Conservation (phyloP, 1,140 invertebrate genomes). For the Tetragonula clypearis region DNA sequence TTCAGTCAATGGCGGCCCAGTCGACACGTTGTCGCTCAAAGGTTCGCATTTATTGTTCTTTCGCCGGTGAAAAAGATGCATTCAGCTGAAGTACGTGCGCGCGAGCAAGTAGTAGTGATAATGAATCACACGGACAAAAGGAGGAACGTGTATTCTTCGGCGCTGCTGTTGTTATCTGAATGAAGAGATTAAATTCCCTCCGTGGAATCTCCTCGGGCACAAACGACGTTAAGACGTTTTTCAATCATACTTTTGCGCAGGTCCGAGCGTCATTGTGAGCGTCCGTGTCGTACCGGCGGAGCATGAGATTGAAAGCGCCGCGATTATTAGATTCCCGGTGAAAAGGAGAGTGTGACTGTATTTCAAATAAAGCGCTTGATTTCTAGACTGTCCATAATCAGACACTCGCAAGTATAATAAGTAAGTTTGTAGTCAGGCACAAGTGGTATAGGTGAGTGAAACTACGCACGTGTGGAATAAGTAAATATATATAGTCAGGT, state of each 20-base stretch:
- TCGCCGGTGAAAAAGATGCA: conserved; percentile 21
- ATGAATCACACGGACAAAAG: conserved; percentile 2
- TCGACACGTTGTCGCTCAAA: conserved; percentile 29
- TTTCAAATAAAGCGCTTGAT: background rate
- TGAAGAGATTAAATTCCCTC: conserved; percentile 1
- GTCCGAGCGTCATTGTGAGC: no score
- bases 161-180: background rate
- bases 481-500: no score
- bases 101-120: conserved; percentile 24
- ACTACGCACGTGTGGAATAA: no score
- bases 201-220: background rate
- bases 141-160: background rate
- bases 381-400: no score
- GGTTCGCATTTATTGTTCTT: conserved; percentile 43
- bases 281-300: no score
- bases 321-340: background rate
- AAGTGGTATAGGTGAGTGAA: no score
- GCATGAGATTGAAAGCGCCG: background rate
- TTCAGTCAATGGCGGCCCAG: conserved; percentile 9
- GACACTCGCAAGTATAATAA: no score
- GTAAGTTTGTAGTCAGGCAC: no score
- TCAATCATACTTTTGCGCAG: background rate
- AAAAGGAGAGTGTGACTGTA: background rate
- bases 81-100: conserved; percentile 16
- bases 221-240: background rate